Evolutionary conservation across 2,797 vertebrate genomes (phyloP).

Genomic region (Hemitrygon akajei): DNA sequence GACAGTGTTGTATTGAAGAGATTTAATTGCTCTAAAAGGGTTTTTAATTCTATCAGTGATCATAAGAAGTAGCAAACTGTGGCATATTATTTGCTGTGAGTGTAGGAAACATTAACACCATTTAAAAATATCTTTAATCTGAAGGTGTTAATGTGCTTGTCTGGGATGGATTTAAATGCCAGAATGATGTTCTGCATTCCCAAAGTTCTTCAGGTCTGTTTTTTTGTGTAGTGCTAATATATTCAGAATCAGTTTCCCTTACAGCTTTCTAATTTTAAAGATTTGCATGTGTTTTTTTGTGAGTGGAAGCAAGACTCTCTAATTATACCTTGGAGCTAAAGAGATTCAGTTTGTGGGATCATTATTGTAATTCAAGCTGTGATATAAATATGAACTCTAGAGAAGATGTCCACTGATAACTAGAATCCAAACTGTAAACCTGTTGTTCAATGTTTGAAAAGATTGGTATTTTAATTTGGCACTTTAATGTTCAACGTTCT

Average conservation of each 20-base stretch:
- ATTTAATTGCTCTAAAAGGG: background rate
- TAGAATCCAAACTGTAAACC: background rate
- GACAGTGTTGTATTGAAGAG: background rate
- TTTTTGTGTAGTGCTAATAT: background rate
- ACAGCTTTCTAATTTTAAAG: constrained; percentile 27
- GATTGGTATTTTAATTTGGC: background rate
- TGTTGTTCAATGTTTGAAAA: background rate
- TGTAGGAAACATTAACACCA: background rate
- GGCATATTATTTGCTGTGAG: background rate
- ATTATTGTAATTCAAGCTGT: constrained; percentile 11
- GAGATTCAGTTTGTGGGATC: background rate
- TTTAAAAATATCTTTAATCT: background rate
- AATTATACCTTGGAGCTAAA: constrained; percentile 32
- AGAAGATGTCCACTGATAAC: background rate
- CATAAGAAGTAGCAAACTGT: background rate
- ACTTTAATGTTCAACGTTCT: background rate
- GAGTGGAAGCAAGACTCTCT: constrained; percentile 18
- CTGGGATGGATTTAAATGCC: background rate
- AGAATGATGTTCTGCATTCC: background rate
- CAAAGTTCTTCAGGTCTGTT: background rate
- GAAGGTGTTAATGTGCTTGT: background rate
- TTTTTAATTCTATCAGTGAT: background rate
- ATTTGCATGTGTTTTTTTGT: constrained; percentile 2
- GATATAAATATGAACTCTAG: constrained; percentile 5
- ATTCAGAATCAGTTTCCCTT: constrained; percentile 1